These are phyloP conservation scores for Andrena flavipes DNA, from an alignment of 2,888 invertebrate species.

Conservation along the genomic window DNA sequence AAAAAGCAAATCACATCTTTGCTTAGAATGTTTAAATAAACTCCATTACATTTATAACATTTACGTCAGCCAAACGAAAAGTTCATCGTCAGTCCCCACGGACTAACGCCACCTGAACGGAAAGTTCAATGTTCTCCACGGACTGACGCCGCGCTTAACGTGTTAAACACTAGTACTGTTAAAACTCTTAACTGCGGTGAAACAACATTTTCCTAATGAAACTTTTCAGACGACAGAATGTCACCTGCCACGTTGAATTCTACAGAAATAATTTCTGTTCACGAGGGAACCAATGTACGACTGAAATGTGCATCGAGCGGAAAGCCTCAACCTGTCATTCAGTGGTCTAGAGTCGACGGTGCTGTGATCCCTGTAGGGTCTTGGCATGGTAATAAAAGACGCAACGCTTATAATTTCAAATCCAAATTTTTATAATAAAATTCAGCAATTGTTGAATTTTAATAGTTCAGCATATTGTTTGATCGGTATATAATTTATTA, in stretches of 20 bases:
- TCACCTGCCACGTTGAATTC: slow-evolving; percentile 43
- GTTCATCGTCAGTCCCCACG: no score
- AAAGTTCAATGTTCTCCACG: no score
- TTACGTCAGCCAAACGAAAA: no score
- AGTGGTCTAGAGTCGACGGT: slow-evolving; percentile 90
- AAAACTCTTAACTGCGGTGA: neutral
- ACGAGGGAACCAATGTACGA: slow-evolving; percentile 93
- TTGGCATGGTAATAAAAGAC: slow-evolving; percentile 87
- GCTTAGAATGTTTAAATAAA: no score
- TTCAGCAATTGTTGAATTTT: neutral
- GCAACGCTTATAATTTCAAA: neutral
- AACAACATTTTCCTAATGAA: neutral
- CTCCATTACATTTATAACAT: no score
- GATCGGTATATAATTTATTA: slow-evolving; percentile 26
- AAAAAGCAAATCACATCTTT: no score
- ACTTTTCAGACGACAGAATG: slow-evolving; percentile 44
- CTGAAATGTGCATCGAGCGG: slow-evolving; percentile 93
- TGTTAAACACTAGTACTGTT: neutral
- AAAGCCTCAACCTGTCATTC: slow-evolving; percentile 90
- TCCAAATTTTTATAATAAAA: neutral
- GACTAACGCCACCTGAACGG: no score
- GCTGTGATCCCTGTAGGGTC: slow-evolving; percentile 88
- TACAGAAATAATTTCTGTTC: slow-evolving; percentile 88
- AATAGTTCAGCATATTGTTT: slow-evolving; percentile 5
- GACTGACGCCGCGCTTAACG: no score